Base-by-base conservation (phyloP, 2,113 vertebrate genomes). In the Leptocoma aspasia region DNA sequence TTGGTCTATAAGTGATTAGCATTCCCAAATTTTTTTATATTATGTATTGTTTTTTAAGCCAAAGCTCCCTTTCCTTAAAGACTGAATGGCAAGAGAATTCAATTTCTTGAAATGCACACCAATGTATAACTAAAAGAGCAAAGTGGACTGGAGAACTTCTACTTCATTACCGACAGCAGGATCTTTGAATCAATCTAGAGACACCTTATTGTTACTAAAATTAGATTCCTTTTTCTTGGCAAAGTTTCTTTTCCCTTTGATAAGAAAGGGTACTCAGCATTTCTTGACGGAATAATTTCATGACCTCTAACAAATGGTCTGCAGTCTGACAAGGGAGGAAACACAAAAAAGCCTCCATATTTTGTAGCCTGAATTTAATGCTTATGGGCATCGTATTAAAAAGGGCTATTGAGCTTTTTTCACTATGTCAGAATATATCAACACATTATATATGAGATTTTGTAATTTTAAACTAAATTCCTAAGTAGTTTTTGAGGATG, bases 1-100 rank as follows among this genome's bases (percentile, higher is more conserved):
- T 90, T 73, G 61, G 78, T 96, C 73, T 95, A 90, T 95, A 97
- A 97, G 86, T 91, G 97, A 96, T 96, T 96, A 95, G 59, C 81
- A 7, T 73, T 31, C 56, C 92, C 86, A 94, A 92, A 95, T 84
- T 42, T 53, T 81, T 85, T 92, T 66, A 33, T 42, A 13, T 50
- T 61, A 39, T 31, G 2, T 27, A 90, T 79, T 94, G 72, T 90
- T 78, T 65, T 96, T 97, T 94, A 95, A 96, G 69, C 57, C 57
- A 93, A 92, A 96, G 31, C n/a, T 66, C 77, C 39, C 70, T 86
- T 93, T 94, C 30, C 53, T 89, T 88, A 82, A 63, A 77, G 82
- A 91, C 47, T 81, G 31, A 45, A 84, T 63, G 84, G 61, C 59
- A 92, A 94, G 82, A 92, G 9, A 83, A 95, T 84, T 92, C 90